These are phyloP conservation scores for Melieria omissa DNA, from an alignment of 2,888 invertebrate genomes.

Conservation along the genomic window DNA sequence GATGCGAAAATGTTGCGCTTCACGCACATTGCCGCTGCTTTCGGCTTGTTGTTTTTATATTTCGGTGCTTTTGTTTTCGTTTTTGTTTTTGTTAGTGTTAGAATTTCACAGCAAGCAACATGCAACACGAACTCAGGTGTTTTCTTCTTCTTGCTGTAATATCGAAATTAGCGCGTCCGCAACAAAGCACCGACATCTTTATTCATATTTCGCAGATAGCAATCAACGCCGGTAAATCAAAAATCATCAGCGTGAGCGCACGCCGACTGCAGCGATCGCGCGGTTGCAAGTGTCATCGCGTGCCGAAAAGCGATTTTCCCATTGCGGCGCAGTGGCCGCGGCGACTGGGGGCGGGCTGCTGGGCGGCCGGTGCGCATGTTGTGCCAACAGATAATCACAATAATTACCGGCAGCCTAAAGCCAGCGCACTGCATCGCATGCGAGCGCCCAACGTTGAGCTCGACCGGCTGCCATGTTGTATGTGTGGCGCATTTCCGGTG, in stretches of 20 bases:
- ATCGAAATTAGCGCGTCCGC: too few species aligned
- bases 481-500: constrained; percentile 7
- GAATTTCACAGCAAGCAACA: neutral
- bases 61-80: too few species aligned
- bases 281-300: constrained; percentile 57
- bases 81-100: too few species aligned
- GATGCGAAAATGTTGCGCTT: too few species aligned
- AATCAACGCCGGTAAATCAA: constrained; percentile 24
- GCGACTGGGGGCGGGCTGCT: neutral
- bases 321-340: constrained; percentile 29
- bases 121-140: constrained; percentile 16
- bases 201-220: constrained; percentile 26
- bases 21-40: too few species aligned
- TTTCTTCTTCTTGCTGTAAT: too few species aligned
- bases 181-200: constrained; percentile 20
- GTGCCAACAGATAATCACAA: constrained; percentile 18
- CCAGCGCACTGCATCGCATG: constrained; percentile 18
- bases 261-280: neutral
- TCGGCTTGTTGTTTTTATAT: too few species aligned
- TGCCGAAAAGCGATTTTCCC: constrained; percentile 60
- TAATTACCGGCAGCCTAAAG: neutral
- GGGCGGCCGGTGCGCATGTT: constrained; percentile 14
- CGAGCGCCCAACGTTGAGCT: constrained; percentile 8
- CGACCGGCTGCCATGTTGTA: neutral
- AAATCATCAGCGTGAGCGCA: constrained; percentile 8